phyloP scores from a whole-genome alignment of 2,113 vertebrate species.

The Semnornis frantzii region DNA sequence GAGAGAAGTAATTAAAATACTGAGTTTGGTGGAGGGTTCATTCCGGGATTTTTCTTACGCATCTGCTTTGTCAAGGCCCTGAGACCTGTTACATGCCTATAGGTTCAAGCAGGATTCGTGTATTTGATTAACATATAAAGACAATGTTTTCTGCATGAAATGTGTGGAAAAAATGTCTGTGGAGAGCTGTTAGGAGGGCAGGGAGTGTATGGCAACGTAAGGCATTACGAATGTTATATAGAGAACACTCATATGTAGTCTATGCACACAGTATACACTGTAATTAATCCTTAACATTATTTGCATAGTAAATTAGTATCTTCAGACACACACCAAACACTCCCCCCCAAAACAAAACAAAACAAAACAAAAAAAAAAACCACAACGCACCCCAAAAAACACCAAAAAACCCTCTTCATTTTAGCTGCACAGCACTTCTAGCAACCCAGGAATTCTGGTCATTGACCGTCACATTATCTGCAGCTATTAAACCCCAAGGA shows the following conservation, averaged over 20 bases:
- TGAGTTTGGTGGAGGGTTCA: background rate
- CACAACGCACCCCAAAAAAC: too few species aligned
- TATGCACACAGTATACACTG: background rate
- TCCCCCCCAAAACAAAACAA: too few species aligned
- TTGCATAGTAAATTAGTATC: background rate
- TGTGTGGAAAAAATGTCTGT: background rate
- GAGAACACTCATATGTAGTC: background rate
- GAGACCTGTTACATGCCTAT: background rate
- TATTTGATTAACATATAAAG: background rate
- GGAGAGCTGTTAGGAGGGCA: background rate
- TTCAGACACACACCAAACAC: background rate
- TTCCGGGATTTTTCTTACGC: background rate
- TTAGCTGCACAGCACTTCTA: background rate
- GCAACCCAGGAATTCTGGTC: background rate
- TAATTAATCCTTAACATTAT: background rate
- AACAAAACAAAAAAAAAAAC: too few species aligned
- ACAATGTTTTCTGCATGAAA: background rate
- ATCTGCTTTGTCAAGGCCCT: background rate
- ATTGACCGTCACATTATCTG: background rate
- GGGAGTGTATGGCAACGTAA: accelerated
- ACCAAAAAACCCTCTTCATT: background rate
- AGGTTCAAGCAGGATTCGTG: background rate
- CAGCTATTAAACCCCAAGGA: background rate
- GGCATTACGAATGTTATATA: background rate
- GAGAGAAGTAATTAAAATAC: background rate